phyloP scores from a whole-genome alignment of 2,113 vertebrate genomes.

The Triplophysa dalaica region DNA sequence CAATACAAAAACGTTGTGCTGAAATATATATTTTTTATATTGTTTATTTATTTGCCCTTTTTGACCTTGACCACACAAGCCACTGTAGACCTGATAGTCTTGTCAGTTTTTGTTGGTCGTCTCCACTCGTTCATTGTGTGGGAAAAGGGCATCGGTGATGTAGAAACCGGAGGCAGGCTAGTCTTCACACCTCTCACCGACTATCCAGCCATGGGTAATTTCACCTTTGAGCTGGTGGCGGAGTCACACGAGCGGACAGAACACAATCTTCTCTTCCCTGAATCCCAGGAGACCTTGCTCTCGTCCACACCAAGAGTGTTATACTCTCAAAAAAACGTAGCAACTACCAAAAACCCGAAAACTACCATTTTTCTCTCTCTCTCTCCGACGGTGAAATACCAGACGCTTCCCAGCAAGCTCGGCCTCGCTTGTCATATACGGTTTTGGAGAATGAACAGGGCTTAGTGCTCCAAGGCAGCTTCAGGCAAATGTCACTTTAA shows the following conservation, averaged over 20 bases:
- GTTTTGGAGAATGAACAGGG: constrained; percentile 87
- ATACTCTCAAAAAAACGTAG: constrained; percentile 16
- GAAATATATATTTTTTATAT: no score
- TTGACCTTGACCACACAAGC: constrained; percentile 15
- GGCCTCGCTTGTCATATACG: constrained; percentile 81
- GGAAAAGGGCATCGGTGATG: constrained; percentile 51
- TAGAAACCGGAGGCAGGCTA: constrained; percentile 48
- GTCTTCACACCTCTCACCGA: constrained; percentile 50
- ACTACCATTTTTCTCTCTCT: constrained; percentile 25
- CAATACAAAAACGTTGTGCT: neutral
- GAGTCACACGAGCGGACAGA: constrained; percentile 44
- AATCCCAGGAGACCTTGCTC: constrained; percentile 51
- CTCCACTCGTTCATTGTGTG: constrained; percentile 29
- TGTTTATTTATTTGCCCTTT: neutral
- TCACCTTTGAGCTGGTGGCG: constrained; percentile 54
- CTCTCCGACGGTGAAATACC: constrained; percentile 56
- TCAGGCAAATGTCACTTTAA: constrained; percentile 95
- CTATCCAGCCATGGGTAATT: constrained; percentile 55
- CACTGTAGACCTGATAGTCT: constrained; percentile 28
- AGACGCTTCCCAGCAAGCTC: constrained; percentile 38
- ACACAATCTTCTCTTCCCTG: constrained; percentile 47
- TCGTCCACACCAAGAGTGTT: constrained; percentile 41
- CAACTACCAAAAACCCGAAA: no score
- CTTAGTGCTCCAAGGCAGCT: constrained; percentile 87
- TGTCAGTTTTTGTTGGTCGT: constrained; percentile 40